Conservation (phyloP, 2,113 vertebrate species). For the Hippoglossus stenolepis region DNA sequence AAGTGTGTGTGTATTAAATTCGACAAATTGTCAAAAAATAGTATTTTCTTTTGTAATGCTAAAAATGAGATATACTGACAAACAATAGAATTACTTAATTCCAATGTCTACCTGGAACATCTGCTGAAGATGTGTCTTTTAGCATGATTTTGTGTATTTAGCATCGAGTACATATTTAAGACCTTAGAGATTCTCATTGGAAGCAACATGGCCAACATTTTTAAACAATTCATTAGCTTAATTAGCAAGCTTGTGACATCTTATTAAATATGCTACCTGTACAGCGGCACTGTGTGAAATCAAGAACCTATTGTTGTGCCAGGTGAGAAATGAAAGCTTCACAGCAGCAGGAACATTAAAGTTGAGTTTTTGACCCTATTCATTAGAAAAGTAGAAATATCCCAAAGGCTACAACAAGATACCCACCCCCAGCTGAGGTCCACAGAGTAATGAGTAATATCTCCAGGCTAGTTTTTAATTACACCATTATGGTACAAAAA, state of each 20-base stretch:
- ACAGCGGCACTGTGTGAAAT: background rate
- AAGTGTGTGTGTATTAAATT: too few relatives aligned
- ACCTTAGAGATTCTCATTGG: background rate
- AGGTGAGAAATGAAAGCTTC: background rate
- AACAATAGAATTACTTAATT: too few relatives aligned
- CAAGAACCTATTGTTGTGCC: background rate
- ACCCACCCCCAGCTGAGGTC: background rate
- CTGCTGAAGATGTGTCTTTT: background rate
- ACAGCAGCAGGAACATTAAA: background rate
- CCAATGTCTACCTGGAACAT: background rate
- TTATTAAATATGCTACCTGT: background rate
- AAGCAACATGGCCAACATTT: background rate
- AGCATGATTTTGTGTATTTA: background rate
- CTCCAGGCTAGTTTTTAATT: slow-evolving; percentile 23
- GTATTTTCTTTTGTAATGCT: too few relatives aligned
- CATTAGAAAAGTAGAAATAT: background rate
- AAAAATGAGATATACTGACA: too few relatives aligned
- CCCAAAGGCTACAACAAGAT: background rate
- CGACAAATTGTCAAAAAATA: too few relatives aligned
- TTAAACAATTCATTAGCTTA: background rate
- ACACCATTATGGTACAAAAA: slow-evolving; percentile 20
- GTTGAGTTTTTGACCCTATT: background rate
- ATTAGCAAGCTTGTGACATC: background rate
- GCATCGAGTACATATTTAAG: background rate
- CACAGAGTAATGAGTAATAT: slow-evolving; percentile 12